Evolutionary conservation across 2,888 invertebrate genomes (phyloP).

Genomic region (Drosophila barbarae): DNA sequence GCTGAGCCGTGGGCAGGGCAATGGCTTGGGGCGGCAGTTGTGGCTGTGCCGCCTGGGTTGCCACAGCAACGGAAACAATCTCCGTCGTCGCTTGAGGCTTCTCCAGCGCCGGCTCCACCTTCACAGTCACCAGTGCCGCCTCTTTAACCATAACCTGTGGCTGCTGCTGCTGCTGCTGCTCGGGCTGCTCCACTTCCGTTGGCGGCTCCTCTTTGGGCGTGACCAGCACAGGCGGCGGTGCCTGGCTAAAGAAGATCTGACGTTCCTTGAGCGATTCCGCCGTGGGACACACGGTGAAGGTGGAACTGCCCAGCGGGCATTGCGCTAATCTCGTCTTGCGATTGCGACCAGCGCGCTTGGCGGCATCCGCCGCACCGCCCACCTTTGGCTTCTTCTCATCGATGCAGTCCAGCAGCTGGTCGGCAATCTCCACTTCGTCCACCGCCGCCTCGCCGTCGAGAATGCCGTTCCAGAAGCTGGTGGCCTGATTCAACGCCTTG

Average conservation of each 20-base stretch:
- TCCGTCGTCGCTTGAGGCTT: constrained; percentile 19
- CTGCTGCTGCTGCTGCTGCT: constrained; percentile 13
- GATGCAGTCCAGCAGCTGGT: constrained; percentile 75
- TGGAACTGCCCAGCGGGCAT: constrained; percentile 58
- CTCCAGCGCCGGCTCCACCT: constrained; percentile 63
- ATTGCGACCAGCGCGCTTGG: constrained; percentile 43
- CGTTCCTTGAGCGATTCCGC: constrained; percentile 30
- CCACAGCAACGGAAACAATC: constrained; percentile 10
- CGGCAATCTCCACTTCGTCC: constrained; percentile 70
- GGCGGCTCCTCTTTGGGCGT: constrained; percentile 32
- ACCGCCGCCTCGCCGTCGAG: constrained; percentile 77
- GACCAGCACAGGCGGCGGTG: constrained; percentile 30
- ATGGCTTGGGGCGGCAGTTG: constrained; percentile 27
- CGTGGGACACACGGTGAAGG: constrained; percentile 47
- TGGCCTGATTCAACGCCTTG: constrained; percentile 78
- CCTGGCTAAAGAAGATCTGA: constrained; percentile 72
- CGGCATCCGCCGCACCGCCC: constrained; percentile 19
- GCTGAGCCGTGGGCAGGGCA: constrained; percentile 37
- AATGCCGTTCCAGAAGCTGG: constrained; percentile 80
- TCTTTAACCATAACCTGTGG: constrained; percentile 32
- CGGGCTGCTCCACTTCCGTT: constrained; percentile 35
- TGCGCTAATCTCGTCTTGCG: constrained; percentile 41
- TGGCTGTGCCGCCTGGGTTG: constrained; percentile 12
- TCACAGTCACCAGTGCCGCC: constrained; percentile 44
- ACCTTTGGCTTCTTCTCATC: constrained; percentile 64